Evolutionary conservation across 2,797 vertebrate genomes (phyloP).

Genomic region (Chanos chanos): DNA sequence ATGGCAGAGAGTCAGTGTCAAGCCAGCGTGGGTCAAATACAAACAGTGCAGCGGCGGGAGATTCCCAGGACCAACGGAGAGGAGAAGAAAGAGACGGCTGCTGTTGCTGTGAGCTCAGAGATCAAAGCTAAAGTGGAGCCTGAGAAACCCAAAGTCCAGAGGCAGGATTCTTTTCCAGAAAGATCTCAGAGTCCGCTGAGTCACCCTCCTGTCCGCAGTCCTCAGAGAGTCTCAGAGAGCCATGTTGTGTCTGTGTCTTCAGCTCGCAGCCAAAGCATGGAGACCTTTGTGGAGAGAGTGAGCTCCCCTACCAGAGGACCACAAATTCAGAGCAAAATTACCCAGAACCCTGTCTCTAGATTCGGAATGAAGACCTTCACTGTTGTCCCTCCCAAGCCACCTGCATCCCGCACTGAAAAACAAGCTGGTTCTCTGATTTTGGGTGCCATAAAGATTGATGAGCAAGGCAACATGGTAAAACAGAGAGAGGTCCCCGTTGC

Average conservation of each 20-base stretch:
- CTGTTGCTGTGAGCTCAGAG: background rate
- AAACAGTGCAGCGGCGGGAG: constrained; percentile 23
- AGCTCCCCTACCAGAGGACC: constrained; percentile 27
- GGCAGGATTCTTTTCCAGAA: constrained; percentile 29
- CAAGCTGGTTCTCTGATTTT: constrained; percentile 58
- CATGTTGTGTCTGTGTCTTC: constrained; percentile 22
- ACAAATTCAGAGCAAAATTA: constrained; percentile 60
- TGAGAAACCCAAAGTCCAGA: constrained; percentile 35
- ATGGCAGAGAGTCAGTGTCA: constrained; percentile 57
- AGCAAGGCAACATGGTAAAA: constrained; percentile 87
- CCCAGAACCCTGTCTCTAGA: constrained; percentile 70
- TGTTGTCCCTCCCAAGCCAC: constrained; percentile 84
- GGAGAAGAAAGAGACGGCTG: constrained; percentile 31
- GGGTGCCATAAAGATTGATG: constrained; percentile 91
- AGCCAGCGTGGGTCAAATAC: constrained; percentile 3
- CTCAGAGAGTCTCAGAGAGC: constrained; percentile 39
- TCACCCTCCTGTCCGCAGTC: constrained; percentile 22
- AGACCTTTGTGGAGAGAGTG: constrained; percentile 29
- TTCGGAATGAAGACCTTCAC: constrained; percentile 91
- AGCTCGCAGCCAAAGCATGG: constrained; percentile 8
- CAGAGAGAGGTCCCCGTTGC: constrained; percentile 20
- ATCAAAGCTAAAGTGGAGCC: constrained; percentile 44
- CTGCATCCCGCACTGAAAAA: constrained; percentile 60
- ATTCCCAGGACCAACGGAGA: background rate
- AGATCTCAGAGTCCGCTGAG: constrained; percentile 8